A percentile compares a stretch with the other conserved stretches of the same genome.
These are phyloP conservation scores for Gastracanthus pulcherrimus DNA, from an alignment of 2,888 invertebrate genomes.

Conservation along the genomic window DNA sequence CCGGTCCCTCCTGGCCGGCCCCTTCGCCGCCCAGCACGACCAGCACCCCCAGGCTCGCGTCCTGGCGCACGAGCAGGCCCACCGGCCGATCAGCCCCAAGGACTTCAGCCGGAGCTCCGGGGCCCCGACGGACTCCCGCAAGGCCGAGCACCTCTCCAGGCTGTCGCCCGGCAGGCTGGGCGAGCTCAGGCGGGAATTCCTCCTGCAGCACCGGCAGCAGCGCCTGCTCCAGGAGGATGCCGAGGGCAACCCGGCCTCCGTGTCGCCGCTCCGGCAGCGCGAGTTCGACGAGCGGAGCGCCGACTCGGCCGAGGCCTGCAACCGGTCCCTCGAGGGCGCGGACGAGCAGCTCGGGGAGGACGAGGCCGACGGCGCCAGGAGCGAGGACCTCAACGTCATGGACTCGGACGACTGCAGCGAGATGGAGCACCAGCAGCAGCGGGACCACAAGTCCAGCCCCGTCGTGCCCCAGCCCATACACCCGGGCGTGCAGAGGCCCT, in stretches of 20 bases:
- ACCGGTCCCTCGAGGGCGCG: conserved; percentile 14
- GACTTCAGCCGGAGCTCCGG: conserved; percentile 74
- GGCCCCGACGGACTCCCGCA: conserved; percentile 69
- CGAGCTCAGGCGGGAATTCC: conserved; percentile 11
- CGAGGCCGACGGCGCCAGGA: conserved; percentile 66
- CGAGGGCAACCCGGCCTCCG: background rate
- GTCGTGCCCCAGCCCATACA: conserved; percentile 84
- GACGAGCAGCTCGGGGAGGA: conserved; percentile 32
- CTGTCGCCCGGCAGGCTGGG: conserved; percentile 12
- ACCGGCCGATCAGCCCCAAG: conserved; percentile 69
- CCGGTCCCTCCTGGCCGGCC: conserved; percentile 64
- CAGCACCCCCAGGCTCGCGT: no score
- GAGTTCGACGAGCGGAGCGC: conserved; percentile 72
- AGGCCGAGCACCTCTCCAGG: conserved; percentile 62
- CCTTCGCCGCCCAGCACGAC: conserved; percentile 62
- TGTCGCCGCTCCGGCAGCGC: conserved; percentile 43
- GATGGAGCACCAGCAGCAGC: conserved; percentile 59
- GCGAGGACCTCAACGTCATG: conserved; percentile 76
- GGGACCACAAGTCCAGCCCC: conserved; percentile 77
- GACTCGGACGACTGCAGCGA: conserved; percentile 73
- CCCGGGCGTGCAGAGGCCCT: conserved; percentile 81
- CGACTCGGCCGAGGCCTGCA: conserved; percentile 65
- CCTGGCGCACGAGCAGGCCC: conserved; percentile 64
- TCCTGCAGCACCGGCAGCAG: no score
- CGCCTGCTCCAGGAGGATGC: no score